Evolutionary conservation across 2,113 vertebrate genomes (phyloP), one percentile per base, ranked within the genome.

Genomic region (Ictalurus punctatus): DNA sequence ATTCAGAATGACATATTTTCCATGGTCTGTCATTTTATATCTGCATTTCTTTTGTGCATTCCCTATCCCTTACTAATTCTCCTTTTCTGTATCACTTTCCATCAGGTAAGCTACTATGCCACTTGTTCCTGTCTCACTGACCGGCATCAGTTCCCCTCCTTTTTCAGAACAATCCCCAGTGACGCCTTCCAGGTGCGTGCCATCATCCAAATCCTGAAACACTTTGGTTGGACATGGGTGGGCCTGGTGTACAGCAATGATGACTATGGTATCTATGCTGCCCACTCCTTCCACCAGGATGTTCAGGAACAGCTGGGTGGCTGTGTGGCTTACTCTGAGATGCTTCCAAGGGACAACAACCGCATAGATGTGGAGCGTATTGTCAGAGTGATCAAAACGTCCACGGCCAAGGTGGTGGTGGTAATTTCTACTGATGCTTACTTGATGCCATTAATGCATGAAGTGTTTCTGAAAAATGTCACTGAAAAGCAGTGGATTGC

Each of bases 311-410:
- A 87, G 34, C 88, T 92, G 61, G 87, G 90, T 54, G 90, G 93
- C 10, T 95, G 94, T 85, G 91, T 95, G 56, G 93, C 93, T 0
- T 96, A 94, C 21, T 86, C 89, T 4, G 94, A 96, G 69, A 89
- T 93, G 56, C 92, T 95, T 61, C 92, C 94, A 27, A 73, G 17
- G 69, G 86, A 86, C 44, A 92, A 93, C 37, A 87, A 93, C 30
- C 74, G 17, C 13, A 34, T 0, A 59, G 91, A 95, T 80, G 56
- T 94, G 0, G 86, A n/a, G 25, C 93, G 90, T 40, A 95, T 96
- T 44, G 93, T 94, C 23, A 13, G 63, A 16, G 84, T 92, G 27
- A 94, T 96, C 78, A 90, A 84, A 85, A 71, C 40, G 87, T 93
- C 94, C 2, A 92, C 90, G 30, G 90, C 93, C 9, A 90, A 83